Evolutionary conservation across 2,888 invertebrate genomes (phyloP).

Genomic region (Alsophila aescularia): DNA sequence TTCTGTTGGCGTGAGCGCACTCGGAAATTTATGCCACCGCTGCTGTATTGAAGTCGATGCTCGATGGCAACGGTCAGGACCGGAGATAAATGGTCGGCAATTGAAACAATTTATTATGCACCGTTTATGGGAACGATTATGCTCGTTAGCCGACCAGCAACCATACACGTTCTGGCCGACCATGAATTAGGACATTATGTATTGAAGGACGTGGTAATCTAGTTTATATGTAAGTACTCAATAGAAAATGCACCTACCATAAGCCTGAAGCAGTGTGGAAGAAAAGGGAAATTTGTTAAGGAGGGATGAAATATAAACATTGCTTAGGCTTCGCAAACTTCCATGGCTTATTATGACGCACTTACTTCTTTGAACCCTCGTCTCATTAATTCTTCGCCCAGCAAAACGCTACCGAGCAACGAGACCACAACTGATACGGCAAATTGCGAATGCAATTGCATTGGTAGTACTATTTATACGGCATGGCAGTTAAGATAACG

Average conservation of each 20-base stretch:
- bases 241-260: too few relatives aligned
- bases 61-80: conserved; percentile 33
- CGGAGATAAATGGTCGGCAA: conserved; percentile 30
- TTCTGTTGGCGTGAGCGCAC: conserved; percentile 55
- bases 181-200: background rate
- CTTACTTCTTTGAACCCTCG: conserved; percentile 36
- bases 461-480: conserved; percentile 53
- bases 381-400: conserved; percentile 35
- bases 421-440: conserved; percentile 47
- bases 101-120: conserved; percentile 35
- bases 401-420: conserved; percentile 35
- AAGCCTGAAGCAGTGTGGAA: too few relatives aligned
- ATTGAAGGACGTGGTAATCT: background rate
- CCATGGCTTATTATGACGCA: conserved; percentile 40
- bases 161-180: conserved; percentile 9
- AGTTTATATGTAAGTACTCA: background rate
- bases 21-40: conserved; percentile 55
- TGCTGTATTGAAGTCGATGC: conserved; percentile 41
- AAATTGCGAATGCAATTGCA: conserved; percentile 56
- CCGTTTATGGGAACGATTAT: conserved; percentile 26
- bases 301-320: background rate
- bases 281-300: too few relatives aligned
- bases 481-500: conserved; percentile 54
- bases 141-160: conserved; percentile 12
- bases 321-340: conserved; percentile 22